Conservation (phyloP, 2,797 vertebrate species). For the Anguilla anguilla region DNA sequence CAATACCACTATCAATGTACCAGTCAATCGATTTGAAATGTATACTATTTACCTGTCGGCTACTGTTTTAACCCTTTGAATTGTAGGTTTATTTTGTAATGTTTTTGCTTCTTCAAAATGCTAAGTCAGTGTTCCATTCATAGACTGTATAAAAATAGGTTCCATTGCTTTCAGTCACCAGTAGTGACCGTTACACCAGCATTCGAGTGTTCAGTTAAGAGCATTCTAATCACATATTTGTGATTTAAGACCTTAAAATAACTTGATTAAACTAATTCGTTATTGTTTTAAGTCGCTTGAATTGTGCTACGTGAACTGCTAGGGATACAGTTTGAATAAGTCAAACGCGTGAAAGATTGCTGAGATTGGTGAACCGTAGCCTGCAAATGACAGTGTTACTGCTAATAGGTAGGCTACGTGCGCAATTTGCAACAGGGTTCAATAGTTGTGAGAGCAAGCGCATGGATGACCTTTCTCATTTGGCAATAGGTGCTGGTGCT, state of each 20-base stretch:
- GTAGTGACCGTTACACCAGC: background rate
- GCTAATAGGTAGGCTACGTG: background rate
- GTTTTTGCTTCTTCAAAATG: no score
- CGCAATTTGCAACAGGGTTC: background rate
- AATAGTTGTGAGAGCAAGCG: background rate
- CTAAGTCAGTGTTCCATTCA: background rate
- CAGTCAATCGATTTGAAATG: background rate
- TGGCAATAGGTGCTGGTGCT: conserved; percentile 78
- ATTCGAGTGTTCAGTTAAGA: background rate
- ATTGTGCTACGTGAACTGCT: background rate
- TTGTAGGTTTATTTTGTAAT: no score
- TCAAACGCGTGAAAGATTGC: background rate
- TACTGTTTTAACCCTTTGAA: background rate
- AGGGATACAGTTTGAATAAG: background rate
- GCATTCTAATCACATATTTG: background rate
- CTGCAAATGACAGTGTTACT: background rate
- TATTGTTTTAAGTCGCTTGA: background rate
- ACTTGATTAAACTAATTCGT: background rate
- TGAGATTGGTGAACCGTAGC: background rate
- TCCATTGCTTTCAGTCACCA: background rate
- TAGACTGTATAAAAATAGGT: background rate
- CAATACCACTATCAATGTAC: background rate
- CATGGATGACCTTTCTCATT: background rate
- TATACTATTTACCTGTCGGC: background rate
- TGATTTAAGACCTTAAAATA: background rate